Percentiles rank a stretch among this genome's conserved stretches.
These are phyloP conservation scores for Bhutanitis thaidina DNA, from an alignment of 2,888 invertebrate species.

Conservation along the genomic window DNA sequence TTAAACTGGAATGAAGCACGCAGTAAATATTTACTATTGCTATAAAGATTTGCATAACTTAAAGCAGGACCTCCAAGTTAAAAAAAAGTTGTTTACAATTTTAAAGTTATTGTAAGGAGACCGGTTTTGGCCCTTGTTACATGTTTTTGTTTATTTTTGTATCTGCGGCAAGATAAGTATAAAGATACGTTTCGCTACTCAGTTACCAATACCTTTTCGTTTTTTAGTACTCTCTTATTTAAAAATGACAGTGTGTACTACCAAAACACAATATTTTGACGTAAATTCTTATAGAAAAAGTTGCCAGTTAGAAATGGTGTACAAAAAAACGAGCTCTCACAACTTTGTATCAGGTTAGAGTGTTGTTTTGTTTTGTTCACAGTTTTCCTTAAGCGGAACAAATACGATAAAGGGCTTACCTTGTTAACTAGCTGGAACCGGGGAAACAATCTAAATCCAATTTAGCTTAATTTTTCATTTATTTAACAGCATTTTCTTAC, in stretches of 20 bases:
- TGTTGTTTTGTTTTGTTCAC: constrained; percentile 10
- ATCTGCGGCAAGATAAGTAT: too few relatives aligned
- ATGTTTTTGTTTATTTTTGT: background rate
- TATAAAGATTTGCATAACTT: constrained; percentile 9
- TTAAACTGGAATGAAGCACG: background rate
- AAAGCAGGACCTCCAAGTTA: background rate
- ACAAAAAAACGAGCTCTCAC: background rate
- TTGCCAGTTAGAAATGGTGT: too few relatives aligned
- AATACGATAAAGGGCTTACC: constrained; percentile 15
- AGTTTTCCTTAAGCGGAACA: constrained; percentile 9
- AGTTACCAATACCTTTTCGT: too few relatives aligned
- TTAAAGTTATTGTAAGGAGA: background rate
- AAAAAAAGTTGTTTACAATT: constrained; percentile 10
- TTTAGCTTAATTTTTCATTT: background rate
- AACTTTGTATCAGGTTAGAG: background rate
- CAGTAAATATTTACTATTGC: background rate
- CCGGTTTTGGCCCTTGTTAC: background rate
- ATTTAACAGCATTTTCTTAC: too few relatives aligned
- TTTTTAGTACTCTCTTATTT: too few relatives aligned
- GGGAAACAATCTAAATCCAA: constrained; percentile 11
- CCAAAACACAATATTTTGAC: too few relatives aligned
- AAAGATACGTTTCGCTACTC: too few relatives aligned
- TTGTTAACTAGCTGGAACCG: too few relatives aligned
- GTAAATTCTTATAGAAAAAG: too few relatives aligned
- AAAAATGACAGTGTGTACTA: too few relatives aligned